These are phyloP conservation scores for Mesembrinibis cayennensis DNA, from an alignment of 2,113 vertebrate genomes.

Conservation along the genomic window DNA sequence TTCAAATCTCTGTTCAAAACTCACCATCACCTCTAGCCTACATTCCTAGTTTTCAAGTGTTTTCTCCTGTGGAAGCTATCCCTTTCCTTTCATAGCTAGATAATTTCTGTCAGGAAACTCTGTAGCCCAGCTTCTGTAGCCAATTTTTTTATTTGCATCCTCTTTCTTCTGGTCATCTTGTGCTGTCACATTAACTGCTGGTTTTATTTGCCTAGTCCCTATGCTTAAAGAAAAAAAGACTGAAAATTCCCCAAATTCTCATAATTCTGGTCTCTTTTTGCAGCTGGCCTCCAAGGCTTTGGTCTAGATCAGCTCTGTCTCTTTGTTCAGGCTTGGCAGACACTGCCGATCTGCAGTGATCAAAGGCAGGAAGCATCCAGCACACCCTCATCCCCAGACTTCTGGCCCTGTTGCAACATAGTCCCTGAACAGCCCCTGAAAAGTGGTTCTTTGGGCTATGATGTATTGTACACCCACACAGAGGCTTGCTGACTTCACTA, in stretches of 20 bases:
- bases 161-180: background rate
- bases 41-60: background rate
- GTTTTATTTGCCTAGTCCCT: background rate
- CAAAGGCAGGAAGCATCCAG: constrained; percentile 52
- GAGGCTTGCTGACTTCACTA: background rate
- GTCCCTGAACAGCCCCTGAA: background rate
- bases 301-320: background rate
- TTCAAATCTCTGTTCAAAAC: background rate
- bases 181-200: background rate
- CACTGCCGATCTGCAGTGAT: background rate
- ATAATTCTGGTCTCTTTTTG: background rate
- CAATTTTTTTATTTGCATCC: background rate
- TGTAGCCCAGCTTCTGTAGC: background rate
- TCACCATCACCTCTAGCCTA: background rate
- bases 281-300: background rate
- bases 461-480: background rate
- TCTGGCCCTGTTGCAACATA: background rate
- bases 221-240: background rate
- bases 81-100: background rate
- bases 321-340: constrained; percentile 40
- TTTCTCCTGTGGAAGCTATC: background rate
- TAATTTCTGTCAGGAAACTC: background rate
- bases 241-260: background rate
- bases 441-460: background rate
- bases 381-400: background rate